Evolutionary conservation across 2,113 vertebrate genomes (phyloP).

Genomic region (Chionodraco myersi): DNA sequence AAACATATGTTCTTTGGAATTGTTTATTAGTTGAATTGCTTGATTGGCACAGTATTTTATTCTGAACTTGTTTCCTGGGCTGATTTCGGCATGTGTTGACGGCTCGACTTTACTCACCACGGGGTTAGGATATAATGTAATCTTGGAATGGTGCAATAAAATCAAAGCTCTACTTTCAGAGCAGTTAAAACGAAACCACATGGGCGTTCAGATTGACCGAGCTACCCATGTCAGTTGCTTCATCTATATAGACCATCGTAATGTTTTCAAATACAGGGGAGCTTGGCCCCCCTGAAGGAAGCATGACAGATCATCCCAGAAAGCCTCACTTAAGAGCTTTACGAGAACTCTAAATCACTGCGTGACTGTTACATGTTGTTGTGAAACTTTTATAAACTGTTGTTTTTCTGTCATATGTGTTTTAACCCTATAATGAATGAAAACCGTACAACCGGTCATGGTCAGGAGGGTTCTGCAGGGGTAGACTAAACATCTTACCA

Average conservation of each 20-base stretch:
- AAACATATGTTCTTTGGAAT: slow-evolving; percentile 22
- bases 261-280: neutral
- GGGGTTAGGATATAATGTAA: neutral
- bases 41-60: slow-evolving; percentile 25
- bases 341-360: neutral
- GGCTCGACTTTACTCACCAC: neutral
- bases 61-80: slow-evolving; percentile 10
- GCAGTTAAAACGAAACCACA: neutral
- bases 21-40: slow-evolving; percentile 13
- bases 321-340: neutral
- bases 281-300: neutral
- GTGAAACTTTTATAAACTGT: too few relatives aligned
- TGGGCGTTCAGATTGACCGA: neutral
- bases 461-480: too few relatives aligned
- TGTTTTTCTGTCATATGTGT: too few relatives aligned
- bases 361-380: too few relatives aligned
- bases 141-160: neutral
- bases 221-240: neutral
- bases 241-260: neutral
- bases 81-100: slow-evolving; percentile 16
- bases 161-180: neutral
- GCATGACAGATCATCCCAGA: too few relatives aligned
- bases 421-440: too few relatives aligned
- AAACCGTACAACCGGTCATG: too few relatives aligned
- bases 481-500: too few relatives aligned